These are phyloP conservation scores for Sturnus vulgaris DNA, from an alignment of 2,113 vertebrate species.

Conservation along the genomic window DNA sequence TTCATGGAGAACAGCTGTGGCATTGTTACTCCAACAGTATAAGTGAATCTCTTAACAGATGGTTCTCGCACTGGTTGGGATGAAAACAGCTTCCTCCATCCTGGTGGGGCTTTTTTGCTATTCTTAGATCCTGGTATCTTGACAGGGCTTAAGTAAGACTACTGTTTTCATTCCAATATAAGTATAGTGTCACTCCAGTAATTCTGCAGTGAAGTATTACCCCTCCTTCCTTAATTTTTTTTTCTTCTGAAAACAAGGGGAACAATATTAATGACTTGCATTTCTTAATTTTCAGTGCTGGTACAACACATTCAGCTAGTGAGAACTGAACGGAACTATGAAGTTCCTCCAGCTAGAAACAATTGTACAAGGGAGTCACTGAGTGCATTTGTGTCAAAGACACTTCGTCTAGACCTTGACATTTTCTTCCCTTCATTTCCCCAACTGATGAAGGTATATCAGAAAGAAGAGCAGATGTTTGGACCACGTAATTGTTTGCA, in stretches of 20 bases:
- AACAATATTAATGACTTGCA: not conserved
- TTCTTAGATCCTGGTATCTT: not conserved
- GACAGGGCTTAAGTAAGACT: not conserved
- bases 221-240: not conserved
- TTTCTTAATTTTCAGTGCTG: not conserved
- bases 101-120: not conserved
- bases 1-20: slow-evolving; percentile 16
- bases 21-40: not conserved
- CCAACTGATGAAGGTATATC: not conserved
- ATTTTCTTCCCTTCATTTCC: not conserved
- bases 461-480: not conserved
- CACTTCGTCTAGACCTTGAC: not conserved
- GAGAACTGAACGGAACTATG: not conserved
- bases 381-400: not conserved
- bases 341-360: not conserved
- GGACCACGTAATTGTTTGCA: not conserved
- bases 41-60: slow-evolving; percentile 22
- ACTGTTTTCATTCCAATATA: not conserved
- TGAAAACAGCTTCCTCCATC: not conserved
- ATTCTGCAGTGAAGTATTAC: not conserved
- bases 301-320: not conserved
- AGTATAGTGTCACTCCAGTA: not conserved
- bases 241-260: not conserved
- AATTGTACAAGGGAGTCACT: not conserved
- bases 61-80: not conserved